phyloP scores from a whole-genome alignment of 2,113 vertebrate species.

The Bettongia penicillata region DNA sequence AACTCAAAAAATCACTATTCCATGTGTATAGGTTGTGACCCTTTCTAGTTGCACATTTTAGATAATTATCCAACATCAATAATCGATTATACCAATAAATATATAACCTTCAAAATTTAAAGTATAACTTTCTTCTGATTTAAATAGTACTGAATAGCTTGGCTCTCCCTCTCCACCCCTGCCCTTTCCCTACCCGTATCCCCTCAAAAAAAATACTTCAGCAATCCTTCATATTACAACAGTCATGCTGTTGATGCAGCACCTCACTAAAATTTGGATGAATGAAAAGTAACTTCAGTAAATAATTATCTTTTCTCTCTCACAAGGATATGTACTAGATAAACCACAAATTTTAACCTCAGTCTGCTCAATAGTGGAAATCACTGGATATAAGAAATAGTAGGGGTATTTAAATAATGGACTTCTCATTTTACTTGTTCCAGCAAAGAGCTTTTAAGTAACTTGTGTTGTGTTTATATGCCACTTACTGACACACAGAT shows the following conservation, averaged over 20 bases:
- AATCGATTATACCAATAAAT: conserved; percentile 8
- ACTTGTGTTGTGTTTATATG: conserved; percentile 26
- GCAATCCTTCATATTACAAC: not conserved
- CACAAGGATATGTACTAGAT: conserved; percentile 1
- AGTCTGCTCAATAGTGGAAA: conserved; percentile 27
- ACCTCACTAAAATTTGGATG: conserved; percentile 32
- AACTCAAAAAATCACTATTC: not conserved
- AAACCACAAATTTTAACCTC: not conserved
- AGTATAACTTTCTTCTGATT: not conserved
- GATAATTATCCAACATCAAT: not conserved
- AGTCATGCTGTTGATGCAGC: not conserved
- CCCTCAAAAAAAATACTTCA: not conserved
- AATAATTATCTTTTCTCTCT: conserved; percentile 34
- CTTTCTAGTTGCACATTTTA: conserved; percentile 1
- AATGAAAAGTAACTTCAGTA: conserved; percentile 27
- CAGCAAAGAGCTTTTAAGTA: not conserved
- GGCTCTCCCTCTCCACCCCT: not conserved
- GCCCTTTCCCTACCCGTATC: no score
- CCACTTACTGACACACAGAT: conserved; percentile 36
- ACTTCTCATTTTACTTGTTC: conserved; percentile 10
- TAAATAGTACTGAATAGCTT: conserved; percentile 1
- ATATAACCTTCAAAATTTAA: conserved; percentile 12
- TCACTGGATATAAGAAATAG: not conserved
- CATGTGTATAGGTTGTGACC: not conserved
- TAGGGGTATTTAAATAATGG: not conserved